Percentiles rank a stretch among this genome's conserved stretches.
Conservation (phyloP, 2,113 vertebrate species). For the Syngnathus floridae region DNA sequence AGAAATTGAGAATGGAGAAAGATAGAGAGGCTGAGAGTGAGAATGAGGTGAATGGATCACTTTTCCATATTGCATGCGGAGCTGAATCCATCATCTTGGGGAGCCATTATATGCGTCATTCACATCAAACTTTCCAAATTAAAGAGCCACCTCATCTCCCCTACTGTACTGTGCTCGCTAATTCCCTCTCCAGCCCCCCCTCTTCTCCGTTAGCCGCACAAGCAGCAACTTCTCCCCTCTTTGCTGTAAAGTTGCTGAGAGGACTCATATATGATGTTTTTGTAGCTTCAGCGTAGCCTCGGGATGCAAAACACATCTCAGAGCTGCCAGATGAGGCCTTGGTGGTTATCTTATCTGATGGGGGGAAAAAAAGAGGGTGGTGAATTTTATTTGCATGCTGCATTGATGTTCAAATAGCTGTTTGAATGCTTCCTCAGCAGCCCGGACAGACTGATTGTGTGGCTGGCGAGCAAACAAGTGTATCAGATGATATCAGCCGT, state of each 20-base stretch:
- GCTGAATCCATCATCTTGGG: conserved; percentile 45
- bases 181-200: conserved; percentile 34
- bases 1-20: conserved; percentile 6
- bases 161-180: conserved; percentile 37
- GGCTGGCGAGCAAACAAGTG: conserved; percentile 64
- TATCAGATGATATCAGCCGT: conserved; percentile 66
- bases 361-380: conserved; percentile 37
- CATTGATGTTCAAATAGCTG: conserved; percentile 65
- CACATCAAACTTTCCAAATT: conserved; percentile 66
- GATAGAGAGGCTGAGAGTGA: conserved; percentile 4
- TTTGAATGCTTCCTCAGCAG: conserved; percentile 61
- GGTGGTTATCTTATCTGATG: conserved; percentile 65
- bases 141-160: conserved; percentile 46
- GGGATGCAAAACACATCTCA: conserved; percentile 56
- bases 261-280: conserved; percentile 51
- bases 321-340: conserved; percentile 37
- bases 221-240: conserved; percentile 15
- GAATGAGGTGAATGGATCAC: conserved; percentile 31
- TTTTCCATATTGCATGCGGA: conserved; percentile 55
- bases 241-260: conserved; percentile 44
- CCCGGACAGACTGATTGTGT: conserved; percentile 51
- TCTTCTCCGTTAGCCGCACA: conserved; percentile 14
- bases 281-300: conserved; percentile 47
- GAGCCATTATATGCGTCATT: conserved; percentile 57
- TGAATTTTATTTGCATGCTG: conserved; percentile 69